Evolutionary conservation across 2,113 vertebrate genomes (phyloP), one percentile per base, ranked within the genome.

Genomic region (Blennius ocellaris): DNA sequence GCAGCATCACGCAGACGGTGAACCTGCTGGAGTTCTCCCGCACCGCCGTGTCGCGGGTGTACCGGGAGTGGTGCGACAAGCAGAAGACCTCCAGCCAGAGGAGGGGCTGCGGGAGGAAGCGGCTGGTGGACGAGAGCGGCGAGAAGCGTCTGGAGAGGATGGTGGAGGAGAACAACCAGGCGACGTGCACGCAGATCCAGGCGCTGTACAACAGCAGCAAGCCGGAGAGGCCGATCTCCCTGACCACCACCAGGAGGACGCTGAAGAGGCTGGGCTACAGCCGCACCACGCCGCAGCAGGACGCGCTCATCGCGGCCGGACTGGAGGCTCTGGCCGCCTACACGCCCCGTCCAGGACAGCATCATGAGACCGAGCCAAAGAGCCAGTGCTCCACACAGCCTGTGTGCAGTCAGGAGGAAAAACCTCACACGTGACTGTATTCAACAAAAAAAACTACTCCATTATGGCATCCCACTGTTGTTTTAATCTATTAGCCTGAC

Each of bases 181-280:
- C 77, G 0, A 84, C 82, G 2, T 58, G 5, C 0, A 51, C 15
- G 10, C 57, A 84, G 77, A 84, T 84, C 63, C 76, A 68, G 67
- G 59, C 62, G 5, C 44, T 80, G 49, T 84, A 84, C 73, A 84
- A 84, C 77, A 57, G 44, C 64, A 57, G 63, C 54, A 69, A n/a
- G 0, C 69, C 37, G 39, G 73, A 64, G 45, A 80, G 50, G 60
- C 59, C 82, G 43, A 84, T 84, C 82, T 84, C 82, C 0, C 73
- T 69, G 11, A 50, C 16, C 0, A 84, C 77, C 11, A 80, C 82
- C n/a, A 73, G 73, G 36, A 8, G 82, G 59, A 73, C 77, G 49
- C 6, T 84, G 36, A 80, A 80, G 73, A 30, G 77, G 40, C 68
- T 84, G 8, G 77, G 82, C 1, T 84, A 84, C 64, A 76, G 67